phyloP scores from a whole-genome alignment of 2,113 vertebrate genomes.

The Mormyrus lacerda region DNA sequence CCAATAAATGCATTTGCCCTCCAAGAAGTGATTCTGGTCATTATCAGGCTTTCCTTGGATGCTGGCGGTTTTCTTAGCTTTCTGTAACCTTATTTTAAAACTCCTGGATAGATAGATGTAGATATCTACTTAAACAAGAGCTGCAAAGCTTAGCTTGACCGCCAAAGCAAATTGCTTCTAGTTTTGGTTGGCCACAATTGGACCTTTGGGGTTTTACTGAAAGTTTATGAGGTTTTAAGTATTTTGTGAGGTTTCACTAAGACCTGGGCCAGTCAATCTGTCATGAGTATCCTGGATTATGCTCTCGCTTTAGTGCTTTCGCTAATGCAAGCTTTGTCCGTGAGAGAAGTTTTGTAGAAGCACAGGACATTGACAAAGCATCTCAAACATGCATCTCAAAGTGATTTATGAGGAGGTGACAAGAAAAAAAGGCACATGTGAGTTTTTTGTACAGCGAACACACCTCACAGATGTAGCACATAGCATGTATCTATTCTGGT shows the following conservation, averaged over 20 bases:
- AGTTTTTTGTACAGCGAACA: not conserved
- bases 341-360: not conserved
- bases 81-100: conserved; percentile 34
- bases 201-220: conserved; percentile 32
- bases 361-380: not conserved
- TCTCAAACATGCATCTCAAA: not conserved
- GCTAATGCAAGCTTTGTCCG: conserved; percentile 21
- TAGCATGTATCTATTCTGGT: not conserved
- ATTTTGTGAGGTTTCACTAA: conserved; percentile 40
- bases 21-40: conserved; percentile 28
- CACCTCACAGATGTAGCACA: not conserved
- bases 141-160: conserved; percentile 21
- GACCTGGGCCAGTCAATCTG: conserved; percentile 34
- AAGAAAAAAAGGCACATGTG: not conserved
- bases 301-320: conserved; percentile 37
- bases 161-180: conserved; percentile 44
- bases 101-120: conserved; percentile 25
- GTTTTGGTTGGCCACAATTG: conserved; percentile 49
- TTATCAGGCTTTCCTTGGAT: conserved; percentile 30
- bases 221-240: conserved; percentile 41
- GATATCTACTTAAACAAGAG: conserved; percentile 31
- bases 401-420: not conserved
- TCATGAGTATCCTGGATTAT: conserved; percentile 5
- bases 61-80: conserved; percentile 20
- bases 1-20: conserved; percentile 37